A percentile compares a stretch with the other conserved stretches of the same genome.
phyloP scores from a whole-genome alignment of 2,113 vertebrate species.

The Tinamus guttatus region DNA sequence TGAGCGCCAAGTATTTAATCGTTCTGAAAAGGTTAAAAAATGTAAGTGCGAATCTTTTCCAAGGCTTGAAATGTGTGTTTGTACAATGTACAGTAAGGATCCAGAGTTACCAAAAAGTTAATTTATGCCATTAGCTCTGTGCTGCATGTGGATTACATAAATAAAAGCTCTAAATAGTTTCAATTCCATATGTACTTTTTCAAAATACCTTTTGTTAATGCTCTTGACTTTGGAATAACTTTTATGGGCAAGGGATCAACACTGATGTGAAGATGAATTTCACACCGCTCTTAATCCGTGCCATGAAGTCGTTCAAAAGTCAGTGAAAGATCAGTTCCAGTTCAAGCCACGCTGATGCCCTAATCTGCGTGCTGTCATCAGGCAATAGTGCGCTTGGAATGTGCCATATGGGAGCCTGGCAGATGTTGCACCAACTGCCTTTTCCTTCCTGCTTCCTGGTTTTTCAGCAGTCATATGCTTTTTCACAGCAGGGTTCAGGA shows the following conservation, averaged over 20 bases:
- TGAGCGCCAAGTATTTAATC: not conserved
- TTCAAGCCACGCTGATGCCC: slow-evolving; percentile 53
- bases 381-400: slow-evolving; percentile 55
- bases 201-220: slow-evolving; percentile 29
- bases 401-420: slow-evolving; percentile 51
- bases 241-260: slow-evolving; percentile 20
- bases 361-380: slow-evolving; percentile 70
- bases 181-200: slow-evolving; percentile 20
- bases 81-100: not conserved
- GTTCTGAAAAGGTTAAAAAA: not conserved
- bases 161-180: slow-evolving; percentile 27
- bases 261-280: slow-evolving; percentile 60
- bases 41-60: not conserved
- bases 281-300: slow-evolving; percentile 1
- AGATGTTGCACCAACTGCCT: slow-evolving; percentile 54
- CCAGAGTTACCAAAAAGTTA: not conserved
- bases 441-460: slow-evolving; percentile 55
- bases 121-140: not conserved
- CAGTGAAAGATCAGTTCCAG: slow-evolving; percentile 69
- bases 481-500: not conserved
- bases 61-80: not conserved
- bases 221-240: slow-evolving; percentile 52
- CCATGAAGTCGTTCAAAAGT: slow-evolving; percentile 59
- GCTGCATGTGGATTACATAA: not conserved
- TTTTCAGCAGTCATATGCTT: not conserved